Base-by-base conservation (phyloP, 2,797 vertebrate species). In the Ctenopoma kingsleyae region DNA sequence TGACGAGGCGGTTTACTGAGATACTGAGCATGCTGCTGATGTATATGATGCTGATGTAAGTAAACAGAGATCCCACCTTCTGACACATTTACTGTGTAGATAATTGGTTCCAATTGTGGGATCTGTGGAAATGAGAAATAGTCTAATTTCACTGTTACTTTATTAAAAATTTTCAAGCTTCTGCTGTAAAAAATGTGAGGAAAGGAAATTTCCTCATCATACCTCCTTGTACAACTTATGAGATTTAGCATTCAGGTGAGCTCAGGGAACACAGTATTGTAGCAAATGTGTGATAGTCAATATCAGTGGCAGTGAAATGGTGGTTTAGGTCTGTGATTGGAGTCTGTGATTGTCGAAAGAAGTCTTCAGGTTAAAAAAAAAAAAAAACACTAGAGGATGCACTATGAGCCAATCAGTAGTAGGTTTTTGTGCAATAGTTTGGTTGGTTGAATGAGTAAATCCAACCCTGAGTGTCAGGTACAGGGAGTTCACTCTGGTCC, bases 181-280 rank as follows among this genome's bases (percentile, higher is more conserved):
- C 52, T 58, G 66, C 40, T 62, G 6, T 72, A 46, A 27, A 6
- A 65, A 78, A 59, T 30, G 9, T 16, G 22, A 54, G 48, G 40
- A 47, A 51, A 16, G 1, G 0, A 30, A 57, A 62, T 52, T 40
- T 30, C 36, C 17, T 62, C 38, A 48, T 43, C 40, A 35, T 70
- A 78, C 56, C 56, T 74, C 55, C 67, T 56, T 44, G 49, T 74
- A 73, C 20, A 55, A 20, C 8, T 38, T 38, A 52, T 47, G 35
- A 66, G 50, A 69, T 73, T 51, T 36, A 52, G 50, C 17, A 16
- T 78, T 85, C 52, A 71, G 81, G 73, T 58, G 79, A 89, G 88
- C 92, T 93, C 92, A 93, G 92, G 91, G 90, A 92, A 91, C 48
- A 78, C 82, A 74, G 87, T 64, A 67, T 74, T 56, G 89, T 90